Base-by-base conservation (phyloP, 1,140 invertebrate genomes). In the Drosophila orena region DNA sequence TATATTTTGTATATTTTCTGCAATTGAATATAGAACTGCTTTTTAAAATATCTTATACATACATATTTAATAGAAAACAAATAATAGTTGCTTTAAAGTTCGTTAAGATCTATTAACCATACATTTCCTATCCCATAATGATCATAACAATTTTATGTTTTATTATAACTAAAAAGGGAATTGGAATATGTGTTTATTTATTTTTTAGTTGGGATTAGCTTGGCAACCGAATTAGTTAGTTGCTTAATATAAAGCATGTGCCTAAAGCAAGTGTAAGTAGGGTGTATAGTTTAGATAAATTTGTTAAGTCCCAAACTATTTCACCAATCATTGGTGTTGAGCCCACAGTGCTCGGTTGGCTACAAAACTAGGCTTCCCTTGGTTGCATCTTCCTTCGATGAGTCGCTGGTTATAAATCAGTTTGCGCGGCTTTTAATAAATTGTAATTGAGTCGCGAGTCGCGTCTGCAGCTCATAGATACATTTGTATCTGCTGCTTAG, bases 401-500 rank as follows among this genome's bases (percentile, higher is more conserved):
- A 62, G 46, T 79, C 35, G 30, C 58, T 83, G 76, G 77, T 85
- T 88, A 88, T 88, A 88, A 88, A 88, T 88, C 84, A 88, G 85
- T 89, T 75, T 88, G 84, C 62, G 83, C 83, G 75, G 68, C 84
- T 88, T 88, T 88, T 89, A 88, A 86, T 86, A 89, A 88, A 88
- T 89, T 88, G 84, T 88, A 88, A 88, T 88, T 88, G 84, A 88
- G 84, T 88, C 84, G 84, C 84, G 84, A 84, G 73, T 80, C 76
- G 77, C 80, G 80, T 66, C 69, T 81, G 68, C 75, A 86, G 64
- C 71, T 81, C 84, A 88, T 88, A 90, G 85, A 88, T 84, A 88
- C 80, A 76, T 83, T 83, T 88, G 83, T 69, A 90, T 85, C 81
- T 79, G 57, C 50, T 56, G 49, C 57, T 68, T 55, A 76, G 58